A percentile compares a stretch with the other conserved stretches of the same genome.
Evolutionary conservation across 2,888 invertebrate genomes (phyloP).

Genomic region (Acronicta leporina): DNA sequence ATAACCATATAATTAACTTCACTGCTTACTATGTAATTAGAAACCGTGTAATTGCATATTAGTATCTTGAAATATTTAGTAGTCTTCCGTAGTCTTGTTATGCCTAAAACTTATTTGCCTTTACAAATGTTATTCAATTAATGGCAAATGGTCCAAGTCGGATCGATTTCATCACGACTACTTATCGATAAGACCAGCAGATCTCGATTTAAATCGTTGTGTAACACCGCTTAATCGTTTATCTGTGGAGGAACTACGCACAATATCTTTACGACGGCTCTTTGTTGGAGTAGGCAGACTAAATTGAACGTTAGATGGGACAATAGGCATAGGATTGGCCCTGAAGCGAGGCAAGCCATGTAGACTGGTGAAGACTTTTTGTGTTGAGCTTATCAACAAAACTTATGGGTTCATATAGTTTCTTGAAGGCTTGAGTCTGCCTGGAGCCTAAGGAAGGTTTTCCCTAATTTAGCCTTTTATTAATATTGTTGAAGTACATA

Average conservation of each 20-base stretch:
- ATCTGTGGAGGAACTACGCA: conserved; percentile 40
- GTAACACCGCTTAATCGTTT: conserved; percentile 33
- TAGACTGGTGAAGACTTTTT: too few relatives aligned
- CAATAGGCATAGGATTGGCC: conserved; percentile 14
- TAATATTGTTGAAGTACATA: too few relatives aligned
- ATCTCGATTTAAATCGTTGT: conserved; percentile 41
- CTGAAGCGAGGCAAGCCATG: neutral
- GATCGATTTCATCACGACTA: conserved; percentile 39
- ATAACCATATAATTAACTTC: too few relatives aligned
- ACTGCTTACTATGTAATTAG: too few relatives aligned
- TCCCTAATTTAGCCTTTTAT: too few relatives aligned
- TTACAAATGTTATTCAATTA: conserved; percentile 31
- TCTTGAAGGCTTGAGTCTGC: too few relatives aligned
- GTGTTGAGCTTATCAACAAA: too few relatives aligned
- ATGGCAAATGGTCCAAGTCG: conserved; percentile 23
- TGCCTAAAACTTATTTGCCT: conserved; percentile 9
- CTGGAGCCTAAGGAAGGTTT: too few relatives aligned
- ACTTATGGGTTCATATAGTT: too few relatives aligned
- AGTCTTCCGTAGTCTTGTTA: neutral
- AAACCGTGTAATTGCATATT: neutral
- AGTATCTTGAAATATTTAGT: neutral
- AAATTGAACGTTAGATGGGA: conserved; percentile 9
- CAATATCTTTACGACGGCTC: conserved; percentile 26
- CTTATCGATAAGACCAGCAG: conserved; percentile 35
- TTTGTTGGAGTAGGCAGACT: conserved; percentile 24